Percentiles rank a stretch among this genome's conserved stretches.
These are phyloP conservation scores for Cephalotes varians DNA, from an alignment of 2,888 invertebrate genomes.

Conservation along the genomic window DNA sequence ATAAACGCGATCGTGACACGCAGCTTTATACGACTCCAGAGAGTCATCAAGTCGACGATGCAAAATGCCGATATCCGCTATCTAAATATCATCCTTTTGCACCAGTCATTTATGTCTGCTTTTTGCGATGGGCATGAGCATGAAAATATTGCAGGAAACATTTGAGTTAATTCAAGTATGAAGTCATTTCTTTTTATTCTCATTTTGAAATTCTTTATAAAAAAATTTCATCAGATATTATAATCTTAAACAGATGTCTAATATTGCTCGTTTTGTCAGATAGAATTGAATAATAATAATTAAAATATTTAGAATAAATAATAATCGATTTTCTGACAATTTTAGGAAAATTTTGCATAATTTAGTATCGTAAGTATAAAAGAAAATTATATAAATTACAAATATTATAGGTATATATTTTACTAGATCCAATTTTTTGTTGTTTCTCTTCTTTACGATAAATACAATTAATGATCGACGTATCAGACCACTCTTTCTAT, in stretches of 20 bases:
- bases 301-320: constrained; percentile 3
- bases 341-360: background rate
- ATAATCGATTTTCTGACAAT: background rate
- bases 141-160: constrained; percentile 9
- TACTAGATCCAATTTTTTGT: background rate
- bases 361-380: background rate
- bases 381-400: too few relatives aligned
- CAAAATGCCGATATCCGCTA: constrained; percentile 34
- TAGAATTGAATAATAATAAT: background rate
- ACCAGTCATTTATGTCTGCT: background rate
- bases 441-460: background rate
- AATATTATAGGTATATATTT: background rate
- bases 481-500: background rate
- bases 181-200: background rate
- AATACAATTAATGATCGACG: background rate
- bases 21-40: constrained; percentile 33
- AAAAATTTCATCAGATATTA: background rate
- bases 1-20: constrained; percentile 47
- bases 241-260: background rate
- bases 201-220: background rate
- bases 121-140: background rate
- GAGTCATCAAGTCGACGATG: constrained; percentile 43
- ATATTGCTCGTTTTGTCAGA: background rate
- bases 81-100: constrained; percentile 46
- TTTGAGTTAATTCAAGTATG: background rate